Evolutionary conservation across 1,140 invertebrate species (phyloP), one percentile per base, ranked within the genome.

Genomic region (Harlomillsia oculata): DNA sequence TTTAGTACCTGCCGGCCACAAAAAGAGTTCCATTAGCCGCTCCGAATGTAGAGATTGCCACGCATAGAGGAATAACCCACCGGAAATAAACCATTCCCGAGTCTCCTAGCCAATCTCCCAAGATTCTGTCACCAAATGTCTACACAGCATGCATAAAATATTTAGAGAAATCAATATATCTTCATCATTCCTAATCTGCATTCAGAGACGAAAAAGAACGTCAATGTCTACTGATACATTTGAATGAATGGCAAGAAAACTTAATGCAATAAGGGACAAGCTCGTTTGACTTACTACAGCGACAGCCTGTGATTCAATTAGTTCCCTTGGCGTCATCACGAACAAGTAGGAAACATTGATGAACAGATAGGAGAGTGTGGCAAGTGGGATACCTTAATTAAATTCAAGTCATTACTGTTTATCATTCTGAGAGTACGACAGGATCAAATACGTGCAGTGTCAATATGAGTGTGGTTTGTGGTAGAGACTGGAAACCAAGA

Each of bases 261-360:
- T n/a, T n/a, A n/a, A n/a, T n/a, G n/a, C n/a, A n/a, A n/a, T n/a
- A n/a, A n/a, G n/a, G n/a, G 32, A 20, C 11, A 21, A 48, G 20
- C 16, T 32, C 21, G 8, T 11, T 37, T 1, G 21, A 52, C 82
- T 80, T 71, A 86, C 84, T 65, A 99, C 91, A 43, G 95, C 95
- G 4, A 98, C 94, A 5, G 96, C 96, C 69, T 95, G 87, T 32
- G 90, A 93, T n/a, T 92, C 80, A 81, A 98, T 91, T 54, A 62
- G 59, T 57, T 65, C 80, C 0, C 88, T 25, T 0, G 89, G 85
- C 44, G 90, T 92, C 82, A 99, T 93, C 20, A 93, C 94, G 3
- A 95, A 89, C 71, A 98, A 76, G 71, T 99, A 97, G 8, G 95
- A 93, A 50, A 99, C 78, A 72, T 98, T 99, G 65, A 97, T 89